Conservation (phyloP, 2,113 vertebrate genomes). For the Mesoclemmys tuberculata region DNA sequence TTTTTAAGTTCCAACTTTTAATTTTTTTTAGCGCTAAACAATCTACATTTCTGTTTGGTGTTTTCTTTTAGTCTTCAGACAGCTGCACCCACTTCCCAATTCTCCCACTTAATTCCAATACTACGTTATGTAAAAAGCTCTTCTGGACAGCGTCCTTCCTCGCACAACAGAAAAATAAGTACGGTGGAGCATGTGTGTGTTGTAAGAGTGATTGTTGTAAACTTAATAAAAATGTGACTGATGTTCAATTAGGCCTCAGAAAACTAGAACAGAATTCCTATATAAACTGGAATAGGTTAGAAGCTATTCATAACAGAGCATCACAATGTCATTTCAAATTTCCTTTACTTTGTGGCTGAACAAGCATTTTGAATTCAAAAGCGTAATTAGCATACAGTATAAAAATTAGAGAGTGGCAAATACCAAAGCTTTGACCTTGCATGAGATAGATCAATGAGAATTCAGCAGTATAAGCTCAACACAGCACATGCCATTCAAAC, state of each 20-base stretch:
- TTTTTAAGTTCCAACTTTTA: conserved; percentile 21
- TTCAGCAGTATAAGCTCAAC: not conserved
- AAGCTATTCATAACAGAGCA: not conserved
- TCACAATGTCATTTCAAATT: not conserved
- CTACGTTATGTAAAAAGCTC: not conserved
- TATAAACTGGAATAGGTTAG: not conserved
- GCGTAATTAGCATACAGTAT: conserved; percentile 1
- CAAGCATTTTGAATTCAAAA: conserved; percentile 38
- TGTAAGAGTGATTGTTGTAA: not conserved
- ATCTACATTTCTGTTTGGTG: conserved; percentile 6
- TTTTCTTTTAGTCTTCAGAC: not conserved
- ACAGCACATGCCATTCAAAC: not conserved
- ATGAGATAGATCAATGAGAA: conserved; percentile 60
- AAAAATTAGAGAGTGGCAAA: conserved; percentile 57
- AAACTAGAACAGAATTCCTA: conserved; percentile 51
- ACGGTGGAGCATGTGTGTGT: not conserved
- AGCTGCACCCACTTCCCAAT: conserved; percentile 40
- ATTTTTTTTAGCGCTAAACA: not conserved
- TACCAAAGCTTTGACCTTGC: conserved; percentile 53
- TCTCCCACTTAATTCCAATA: not conserved
- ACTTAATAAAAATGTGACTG: conserved; percentile 30
- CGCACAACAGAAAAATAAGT: conserved; percentile 22
- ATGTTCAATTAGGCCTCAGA: conserved; percentile 40
- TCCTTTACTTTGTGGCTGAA: conserved; percentile 42
- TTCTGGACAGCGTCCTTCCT: conserved; percentile 9